Base-by-base conservation (phyloP, 2,113 vertebrate species). In the Probosciger aterrimus region DNA sequence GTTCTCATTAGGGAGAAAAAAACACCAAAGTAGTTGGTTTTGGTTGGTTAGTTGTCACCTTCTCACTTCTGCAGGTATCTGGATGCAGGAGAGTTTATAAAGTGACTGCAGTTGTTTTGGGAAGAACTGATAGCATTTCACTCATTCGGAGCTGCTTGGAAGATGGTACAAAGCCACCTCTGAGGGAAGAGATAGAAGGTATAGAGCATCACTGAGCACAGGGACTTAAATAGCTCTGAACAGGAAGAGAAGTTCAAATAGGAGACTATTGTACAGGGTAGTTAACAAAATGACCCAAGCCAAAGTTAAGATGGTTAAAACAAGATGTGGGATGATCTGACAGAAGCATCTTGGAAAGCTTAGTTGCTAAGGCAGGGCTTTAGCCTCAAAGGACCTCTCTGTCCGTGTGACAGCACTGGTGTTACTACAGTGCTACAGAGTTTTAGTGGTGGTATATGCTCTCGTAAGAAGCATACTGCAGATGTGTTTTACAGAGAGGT, bases 21-120 rank as follows among this genome's bases (percentile, higher is more conserved):
- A 5, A 2, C 6, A 5, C 35, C 14, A 7, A 3, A 57, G 25
- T 2, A 18, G 10, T 28, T 27, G 46, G 0, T 18, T 43, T 39
- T 6, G 37, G 24, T 60, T 75, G 69, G 60, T 75, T 89, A 1
- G 19, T 63, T 41, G 59, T 64, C 10, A 0, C 39, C 39, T 46
- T 30, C 18, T 85, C 71, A 1, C 39, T 84, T 59, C 55, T 39
- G 65, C 35, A 15, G 46, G n/a, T 10, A 0, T n/a, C 57, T 6
- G 27, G 30, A 5, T 31, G 18, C 73, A 3, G 1, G 41, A 41
- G 47, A 23, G 44, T 8, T 35, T 60, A 67, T 77, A 70, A 90
- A 57, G 63, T 19, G 30, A 11, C 17, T 16, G 13, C 25, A 3
- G 76, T 2, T n/a, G 1, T 53, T 47, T n/a, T 30, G 49, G 9